Base-by-base conservation (phyloP, 2,888 invertebrate species). In the Monoplex corrugatus region DNA sequence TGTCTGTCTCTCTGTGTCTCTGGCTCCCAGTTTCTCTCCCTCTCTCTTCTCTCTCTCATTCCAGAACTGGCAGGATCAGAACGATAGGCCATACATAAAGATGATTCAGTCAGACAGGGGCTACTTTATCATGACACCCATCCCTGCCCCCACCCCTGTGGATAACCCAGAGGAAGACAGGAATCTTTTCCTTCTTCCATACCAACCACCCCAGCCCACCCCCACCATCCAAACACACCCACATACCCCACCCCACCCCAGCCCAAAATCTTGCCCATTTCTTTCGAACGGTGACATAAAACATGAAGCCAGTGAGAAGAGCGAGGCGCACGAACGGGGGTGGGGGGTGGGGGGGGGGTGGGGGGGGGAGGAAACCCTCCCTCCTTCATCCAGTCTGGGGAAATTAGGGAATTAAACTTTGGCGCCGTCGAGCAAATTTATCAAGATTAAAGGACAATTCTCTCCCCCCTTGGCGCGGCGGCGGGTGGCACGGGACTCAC, bases 401-500 rank as follows among this genome's bases (percentile, higher is more conserved):
- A 84, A 57, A 84, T 84, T 50, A 84, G 35, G 45, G 84, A 84
- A 84, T 84, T 50, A 84, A 84, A 50, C 84, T 19, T 32, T 35
- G 84, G 84, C 84, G 84, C 84, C 84, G 32, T 57, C 50, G 57
- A 84, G 35, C 84, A 84, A 84, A 57, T 84, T 84, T 45, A 84
- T 84, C 84, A 57, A 84, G 57, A 84, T 84, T 57, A 84, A 84
- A 84, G 84, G 84, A 84, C 57, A 57, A 50, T 57, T 84, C 44
- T 13, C 82, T 28, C n/a, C 44, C 82, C 10, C 82, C 43, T 10
- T 19, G 16, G 13, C 75, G 3, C 78, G 78, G 23, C 28, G 6
- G 16, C 10, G 19, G 40, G 78, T 23, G 28, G 5, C 16, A 75
- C n/a, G 16, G 43, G 8, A 57, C 35, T 38, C 83, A 83, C 35